Percentiles rank a stretch among this genome's conserved stretches.
Conservation (phyloP, 2,797 vertebrate genomes). For the Rhinoraja longicauda region DNA sequence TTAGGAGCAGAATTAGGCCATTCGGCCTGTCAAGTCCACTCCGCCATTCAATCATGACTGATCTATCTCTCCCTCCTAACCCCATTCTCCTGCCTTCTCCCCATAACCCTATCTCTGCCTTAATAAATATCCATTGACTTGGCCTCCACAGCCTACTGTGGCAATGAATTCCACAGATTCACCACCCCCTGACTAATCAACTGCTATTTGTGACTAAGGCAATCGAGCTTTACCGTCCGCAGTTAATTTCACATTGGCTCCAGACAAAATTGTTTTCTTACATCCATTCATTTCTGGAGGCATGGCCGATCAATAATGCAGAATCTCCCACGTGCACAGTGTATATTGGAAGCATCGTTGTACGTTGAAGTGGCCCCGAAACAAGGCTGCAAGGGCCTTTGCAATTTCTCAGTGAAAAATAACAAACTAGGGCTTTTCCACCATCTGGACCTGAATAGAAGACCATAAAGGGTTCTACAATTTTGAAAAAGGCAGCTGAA, state of each 20-base stretch:
- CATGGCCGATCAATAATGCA: neutral
- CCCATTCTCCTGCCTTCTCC: too few relatives aligned
- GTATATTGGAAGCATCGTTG: neutral
- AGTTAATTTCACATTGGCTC: neutral
- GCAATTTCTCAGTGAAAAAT: conserved; percentile 9
- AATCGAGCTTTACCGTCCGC: neutral
- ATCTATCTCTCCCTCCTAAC: too few relatives aligned
- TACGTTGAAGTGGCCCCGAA: neutral
- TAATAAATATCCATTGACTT: too few relatives aligned
- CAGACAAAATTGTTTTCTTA: neutral
- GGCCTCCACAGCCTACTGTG: too few relatives aligned
- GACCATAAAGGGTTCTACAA: conserved; percentile 14
- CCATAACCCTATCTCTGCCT: too few relatives aligned
- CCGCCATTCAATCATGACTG: too few relatives aligned
- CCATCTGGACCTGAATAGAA: neutral
- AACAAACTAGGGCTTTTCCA: neutral
- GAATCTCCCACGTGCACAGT: neutral
- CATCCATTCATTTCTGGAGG: neutral
- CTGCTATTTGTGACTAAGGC: neutral
- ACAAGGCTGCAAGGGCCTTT: neutral
- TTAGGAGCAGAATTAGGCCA: too few relatives aligned
- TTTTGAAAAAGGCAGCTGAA: conserved; percentile 2
- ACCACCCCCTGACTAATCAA: neutral
- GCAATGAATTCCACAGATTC: too few relatives aligned
- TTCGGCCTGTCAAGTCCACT: too few relatives aligned